phyloP scores from a whole-genome alignment of 2,797 vertebrate species.

The Epinephelus coioides region DNA sequence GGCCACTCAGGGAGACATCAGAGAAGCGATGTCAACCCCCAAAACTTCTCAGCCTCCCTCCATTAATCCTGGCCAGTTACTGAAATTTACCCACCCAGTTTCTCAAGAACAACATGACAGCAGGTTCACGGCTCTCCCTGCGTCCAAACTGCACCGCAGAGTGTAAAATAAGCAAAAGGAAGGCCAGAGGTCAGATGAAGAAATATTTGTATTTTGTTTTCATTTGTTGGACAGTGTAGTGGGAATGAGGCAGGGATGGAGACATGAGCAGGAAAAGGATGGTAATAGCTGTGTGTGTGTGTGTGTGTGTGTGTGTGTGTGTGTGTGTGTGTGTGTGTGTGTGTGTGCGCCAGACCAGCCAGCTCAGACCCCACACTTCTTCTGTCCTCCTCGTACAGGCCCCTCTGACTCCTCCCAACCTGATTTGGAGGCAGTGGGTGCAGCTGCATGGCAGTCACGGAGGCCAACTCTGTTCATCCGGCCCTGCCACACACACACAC shows the following conservation, averaged over 20 bases:
- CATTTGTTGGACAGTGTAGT: slow-evolving; percentile 67
- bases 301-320: too few relatives aligned
- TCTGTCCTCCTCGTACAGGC: slow-evolving; percentile 65
- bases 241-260: slow-evolving; percentile 66
- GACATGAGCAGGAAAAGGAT: slow-evolving; percentile 75
- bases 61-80: slow-evolving; percentile 13
- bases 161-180: slow-evolving; percentile 43
- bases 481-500: slow-evolving; percentile 48
- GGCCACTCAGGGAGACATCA: slow-evolving; percentile 11
- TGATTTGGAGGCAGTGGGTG: slow-evolving; percentile 74
- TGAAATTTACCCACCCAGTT: slow-evolving; percentile 22
- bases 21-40: slow-evolving; percentile 13
- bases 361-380: slow-evolving; percentile 64
- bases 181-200: slow-evolving; percentile 54
- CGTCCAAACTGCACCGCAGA: slow-evolving; percentile 45
- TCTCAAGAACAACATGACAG: slow-evolving; percentile 44
- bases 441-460: slow-evolving; percentile 78
- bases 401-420: slow-evolving; percentile 69
- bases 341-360: slow-evolving; percentile 51
- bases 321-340: slow-evolving; percentile 18
- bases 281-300: slow-evolving; percentile 19
- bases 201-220: slow-evolving; percentile 23
- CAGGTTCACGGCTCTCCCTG: slow-evolving; percentile 36
- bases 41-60: slow-evolving; percentile 2
- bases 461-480: slow-evolving; percentile 63